A percentile compares a stretch with the other conserved stretches of the same genome.
phyloP scores from a whole-genome alignment of 2,797 vertebrate species.

The Muscicapa comitata region DNA sequence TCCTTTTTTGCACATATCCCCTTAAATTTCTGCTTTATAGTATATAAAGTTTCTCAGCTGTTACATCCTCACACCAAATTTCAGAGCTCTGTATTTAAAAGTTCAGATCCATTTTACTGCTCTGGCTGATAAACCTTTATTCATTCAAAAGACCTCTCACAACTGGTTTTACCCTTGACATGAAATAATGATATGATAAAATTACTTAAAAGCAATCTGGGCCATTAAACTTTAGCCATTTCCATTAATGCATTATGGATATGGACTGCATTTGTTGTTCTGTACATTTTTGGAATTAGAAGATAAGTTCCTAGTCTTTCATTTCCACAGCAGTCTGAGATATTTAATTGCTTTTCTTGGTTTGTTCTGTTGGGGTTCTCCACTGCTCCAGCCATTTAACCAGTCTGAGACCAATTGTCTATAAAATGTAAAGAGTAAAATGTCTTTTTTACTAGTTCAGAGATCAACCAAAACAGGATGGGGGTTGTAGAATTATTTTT shows the following conservation, averaged over 20 bases:
- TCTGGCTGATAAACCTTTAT: neutral
- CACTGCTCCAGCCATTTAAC: neutral
- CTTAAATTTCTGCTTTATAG: neutral
- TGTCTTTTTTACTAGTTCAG: neutral
- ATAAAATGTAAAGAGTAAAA: neutral
- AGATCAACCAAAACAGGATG: neutral
- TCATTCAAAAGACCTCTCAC: neutral
- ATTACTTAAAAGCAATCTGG: neutral
- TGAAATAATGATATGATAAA: neutral
- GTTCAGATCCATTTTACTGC: neutral
- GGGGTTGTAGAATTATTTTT: neutral
- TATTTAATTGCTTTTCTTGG: slow-evolving; percentile 2
- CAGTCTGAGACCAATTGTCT: neutral
- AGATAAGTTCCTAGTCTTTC: neutral
- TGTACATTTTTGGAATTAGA: neutral
- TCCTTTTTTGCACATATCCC: neutral
- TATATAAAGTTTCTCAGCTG: neutral
- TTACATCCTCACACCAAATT: neutral
- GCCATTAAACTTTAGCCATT: neutral
- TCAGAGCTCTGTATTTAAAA: neutral
- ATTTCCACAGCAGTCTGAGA: neutral
- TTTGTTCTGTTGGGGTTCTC: neutral
- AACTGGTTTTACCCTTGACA: neutral
- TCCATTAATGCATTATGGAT: neutral
- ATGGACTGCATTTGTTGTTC: neutral